Conservation (phyloP, 2,888 invertebrate genomes). For the Spatulosminthurus flaviceps region DNA sequence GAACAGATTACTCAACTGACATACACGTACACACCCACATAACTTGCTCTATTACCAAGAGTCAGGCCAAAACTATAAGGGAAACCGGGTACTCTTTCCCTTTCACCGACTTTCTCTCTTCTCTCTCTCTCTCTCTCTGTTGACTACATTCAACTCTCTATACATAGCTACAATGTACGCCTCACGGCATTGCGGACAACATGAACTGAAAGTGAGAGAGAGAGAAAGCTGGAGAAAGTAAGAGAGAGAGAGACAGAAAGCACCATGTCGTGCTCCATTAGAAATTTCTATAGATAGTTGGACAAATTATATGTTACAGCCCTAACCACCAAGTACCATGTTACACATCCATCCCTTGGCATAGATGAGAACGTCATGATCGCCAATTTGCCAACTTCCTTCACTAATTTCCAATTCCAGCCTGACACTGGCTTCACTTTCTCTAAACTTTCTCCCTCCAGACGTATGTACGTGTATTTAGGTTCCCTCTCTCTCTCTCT, state of each 20-base stretch:
- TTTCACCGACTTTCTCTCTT: not conserved
- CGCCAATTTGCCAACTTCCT: conserved; percentile 36
- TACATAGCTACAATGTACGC: not conserved
- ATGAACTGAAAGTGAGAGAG: not conserved
- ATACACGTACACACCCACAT: conserved; percentile 30
- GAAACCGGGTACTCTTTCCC: not conserved
- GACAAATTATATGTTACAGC: conserved; percentile 10
- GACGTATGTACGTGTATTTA: not conserved
- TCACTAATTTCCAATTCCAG: conserved; percentile 35
- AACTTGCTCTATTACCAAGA: conserved; percentile 20
- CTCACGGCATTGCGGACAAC: conserved; percentile 9
- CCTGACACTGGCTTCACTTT: not conserved
- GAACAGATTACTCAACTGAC: conserved; percentile 33
- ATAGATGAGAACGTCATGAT: conserved; percentile 26
- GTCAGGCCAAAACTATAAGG: not conserved
- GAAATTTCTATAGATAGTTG: conserved; percentile 19
- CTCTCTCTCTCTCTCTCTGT: not conserved
- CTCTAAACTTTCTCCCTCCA: not conserved
- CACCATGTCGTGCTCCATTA: not conserved
- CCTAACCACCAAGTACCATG: conserved; percentile 16
- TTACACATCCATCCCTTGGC: conserved; percentile 1
- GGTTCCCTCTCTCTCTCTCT: not conserved
- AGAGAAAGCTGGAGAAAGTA: not conserved
- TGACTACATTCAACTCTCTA: not conserved
- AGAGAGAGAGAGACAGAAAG: conserved; percentile 5